Evolutionary conservation across 23 tunicate species (phyloP).

Genomic region (Halocynthia roretzi): DNA sequence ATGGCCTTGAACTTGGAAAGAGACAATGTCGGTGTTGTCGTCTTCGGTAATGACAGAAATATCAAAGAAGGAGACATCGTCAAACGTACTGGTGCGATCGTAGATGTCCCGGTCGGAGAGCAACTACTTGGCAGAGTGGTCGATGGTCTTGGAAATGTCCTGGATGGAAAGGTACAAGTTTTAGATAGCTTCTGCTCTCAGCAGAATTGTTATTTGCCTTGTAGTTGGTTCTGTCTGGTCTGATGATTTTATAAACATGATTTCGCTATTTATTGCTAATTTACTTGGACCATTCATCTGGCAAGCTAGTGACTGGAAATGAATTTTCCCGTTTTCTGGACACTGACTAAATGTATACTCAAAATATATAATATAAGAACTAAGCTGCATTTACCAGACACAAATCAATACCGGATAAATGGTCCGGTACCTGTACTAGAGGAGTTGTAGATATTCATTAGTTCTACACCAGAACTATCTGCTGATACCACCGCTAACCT

Average conservation of each 20-base stretch:
- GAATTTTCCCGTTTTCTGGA: background rate
- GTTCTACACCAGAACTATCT: too few relatives aligned
- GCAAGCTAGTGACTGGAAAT: background rate
- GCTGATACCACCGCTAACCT: too few relatives aligned
- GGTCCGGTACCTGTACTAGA: too few relatives aligned
- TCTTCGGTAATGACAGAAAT: constrained; percentile 97
- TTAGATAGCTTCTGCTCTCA: too few relatives aligned
- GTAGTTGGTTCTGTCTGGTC: too few relatives aligned
- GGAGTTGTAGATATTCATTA: too few relatives aligned
- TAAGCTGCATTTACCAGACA: too few relatives aligned
- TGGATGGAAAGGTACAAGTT: constrained; percentile 81
- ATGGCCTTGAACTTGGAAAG: constrained; percentile 99
- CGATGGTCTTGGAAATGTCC: constrained; percentile 97
- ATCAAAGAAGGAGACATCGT: constrained; percentile 99
- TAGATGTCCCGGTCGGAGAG: constrained; percentile 99
- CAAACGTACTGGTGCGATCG: constrained; percentile 99
- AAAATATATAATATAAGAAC: too few relatives aligned
- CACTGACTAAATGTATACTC: too few relatives aligned
- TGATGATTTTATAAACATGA: too few relatives aligned
- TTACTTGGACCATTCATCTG: background rate
- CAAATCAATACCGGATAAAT: too few relatives aligned
- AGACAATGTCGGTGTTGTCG: constrained; percentile 99
- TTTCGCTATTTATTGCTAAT: background rate
- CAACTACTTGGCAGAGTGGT: constrained; percentile 97
- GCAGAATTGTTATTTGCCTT: too few relatives aligned